phyloP scores from a whole-genome alignment of 2,113 vertebrate species.

The Halcyon senegalensis region DNA sequence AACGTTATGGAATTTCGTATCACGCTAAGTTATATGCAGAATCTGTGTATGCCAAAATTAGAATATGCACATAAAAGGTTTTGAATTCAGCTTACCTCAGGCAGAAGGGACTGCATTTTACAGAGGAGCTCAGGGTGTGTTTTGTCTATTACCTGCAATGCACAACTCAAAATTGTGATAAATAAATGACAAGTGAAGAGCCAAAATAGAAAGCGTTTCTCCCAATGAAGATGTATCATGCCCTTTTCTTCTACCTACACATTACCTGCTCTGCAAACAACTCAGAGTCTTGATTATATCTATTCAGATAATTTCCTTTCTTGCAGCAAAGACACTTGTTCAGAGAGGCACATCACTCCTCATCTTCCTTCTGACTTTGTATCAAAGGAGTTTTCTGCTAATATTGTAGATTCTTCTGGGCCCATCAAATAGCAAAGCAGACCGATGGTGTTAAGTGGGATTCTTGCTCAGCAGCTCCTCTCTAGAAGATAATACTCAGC shows the following conservation, averaged over 20 bases:
- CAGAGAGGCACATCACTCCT: not conserved
- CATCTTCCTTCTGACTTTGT: not conserved
- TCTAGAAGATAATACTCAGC: not conserved
- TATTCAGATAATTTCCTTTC: not conserved
- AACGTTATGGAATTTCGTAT: not conserved
- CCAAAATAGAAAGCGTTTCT: not conserved
- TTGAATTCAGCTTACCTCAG: not conserved
- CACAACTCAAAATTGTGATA: not conserved
- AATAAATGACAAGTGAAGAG: not conserved
- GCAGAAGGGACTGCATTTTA: not conserved
- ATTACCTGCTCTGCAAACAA: not conserved
- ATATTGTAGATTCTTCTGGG: not conserved
- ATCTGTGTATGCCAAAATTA: not conserved
- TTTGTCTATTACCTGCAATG: not conserved
- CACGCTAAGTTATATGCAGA: not conserved
- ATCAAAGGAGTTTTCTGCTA: not conserved
- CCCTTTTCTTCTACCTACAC: not conserved
- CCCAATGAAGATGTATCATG: not conserved
- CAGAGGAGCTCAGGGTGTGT: not conserved
- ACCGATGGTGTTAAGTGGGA: not conserved
- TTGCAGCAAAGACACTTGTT: not conserved
- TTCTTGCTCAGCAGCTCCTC: not conserved
- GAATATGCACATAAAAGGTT: not conserved
- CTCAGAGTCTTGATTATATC: not conserved
- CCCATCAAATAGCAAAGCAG: not conserved